Base-by-base conservation (phyloP, 1,140 invertebrate species). In the Brachionus sp. region DNA sequence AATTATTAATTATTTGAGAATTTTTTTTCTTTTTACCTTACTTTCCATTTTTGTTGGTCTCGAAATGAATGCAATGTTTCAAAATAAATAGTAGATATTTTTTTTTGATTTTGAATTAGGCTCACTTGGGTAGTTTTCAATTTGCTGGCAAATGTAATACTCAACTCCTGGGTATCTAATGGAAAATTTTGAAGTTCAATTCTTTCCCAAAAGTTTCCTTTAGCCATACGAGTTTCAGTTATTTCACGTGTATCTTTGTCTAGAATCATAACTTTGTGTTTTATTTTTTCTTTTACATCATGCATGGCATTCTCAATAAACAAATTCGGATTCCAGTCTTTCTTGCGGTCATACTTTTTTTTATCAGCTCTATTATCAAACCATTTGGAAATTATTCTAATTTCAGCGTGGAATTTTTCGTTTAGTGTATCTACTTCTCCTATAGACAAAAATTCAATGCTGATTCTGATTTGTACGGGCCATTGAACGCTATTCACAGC, bases 171-270 rank as follows among this genome's bases (percentile, higher is more conserved):
- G 9, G 23, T 50, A n/a, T 82, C 78, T 10, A 66, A 7, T 29
- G 78, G 78, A 70, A 82, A 82, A 82, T 82, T 64, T 82, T 82
- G 78, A n/a, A 82, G 33, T 42, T 82, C 78, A 66, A 82, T 64
- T 33, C 57, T 53, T 62, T 80, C 77, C 77, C 77, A 80, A 44
- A 62, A 80, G 25, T 39, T 42, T 33, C 77, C 77, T 16, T 80
- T 80, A 4, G 77, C 77, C 12, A 80, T 35, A 1, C 77, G 46
- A 3, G 50, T 62, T 25, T 80, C 77, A 13, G 77, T 80, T 39
- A 80, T 80, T 62, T 42, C 39, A 10, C 50, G 50, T 19, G 7
- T 80, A 6, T 44, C 46, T 12, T 37, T 19, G 12, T 80, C 77
- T 3, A 80, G 0, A 33, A 33, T n/a, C 2, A 4, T 16, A 29